Evolutionary conservation across 2,888 invertebrate genomes (phyloP), one percentile per base, ranked within the genome.

Genomic region (Dromius quadrimaculatus): DNA sequence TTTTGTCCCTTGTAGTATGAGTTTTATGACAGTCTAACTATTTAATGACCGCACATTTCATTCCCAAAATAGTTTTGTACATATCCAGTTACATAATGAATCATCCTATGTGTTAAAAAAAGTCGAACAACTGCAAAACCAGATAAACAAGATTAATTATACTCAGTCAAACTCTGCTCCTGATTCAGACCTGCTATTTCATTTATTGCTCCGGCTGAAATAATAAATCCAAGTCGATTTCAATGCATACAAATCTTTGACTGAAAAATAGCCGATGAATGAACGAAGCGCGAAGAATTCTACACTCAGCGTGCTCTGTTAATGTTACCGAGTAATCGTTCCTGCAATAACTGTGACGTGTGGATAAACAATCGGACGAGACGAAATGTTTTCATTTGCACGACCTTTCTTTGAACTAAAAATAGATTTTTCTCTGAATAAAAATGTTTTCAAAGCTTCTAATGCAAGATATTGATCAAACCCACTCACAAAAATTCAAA

Each of bases 391-490:
- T 47, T 47, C 36, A 20, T 65, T 54, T 54, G 36, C 13, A 22
- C 36, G 54, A 65, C 65, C 65, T 65, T 65, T 64, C 50, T 64
- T 47, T 64, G 38, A 36, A 36, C 65, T 54, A 36, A 65, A 65
- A 65, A 65, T 65, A 47, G n/a, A 36, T 17, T 47, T 64, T 47
- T 19, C 36, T 59, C 36, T 59, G 36, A 59, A 59, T 59, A 59
- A 59, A 59, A 59, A 59, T 36, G 28, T 8, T 19, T 19, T 20
- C 34, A 9, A 11, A n/a, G n/a, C n/a, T n/a, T n/a, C n/a, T n/a
- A n/a, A n/a, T n/a, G n/a, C n/a, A n/a, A n/a, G n/a, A n/a, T n/a
- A n/a, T n/a, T n/a, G n/a, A n/a, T n/a, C n/a, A n/a, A n/a, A n/a
- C n/a, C n/a, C n/a, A n/a, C n/a, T n/a, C n/a, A n/a, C n/a, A n/a